Base-by-base conservation (phyloP, 2,888 invertebrate genomes). In the Yponomeuta evonymella region DNA sequence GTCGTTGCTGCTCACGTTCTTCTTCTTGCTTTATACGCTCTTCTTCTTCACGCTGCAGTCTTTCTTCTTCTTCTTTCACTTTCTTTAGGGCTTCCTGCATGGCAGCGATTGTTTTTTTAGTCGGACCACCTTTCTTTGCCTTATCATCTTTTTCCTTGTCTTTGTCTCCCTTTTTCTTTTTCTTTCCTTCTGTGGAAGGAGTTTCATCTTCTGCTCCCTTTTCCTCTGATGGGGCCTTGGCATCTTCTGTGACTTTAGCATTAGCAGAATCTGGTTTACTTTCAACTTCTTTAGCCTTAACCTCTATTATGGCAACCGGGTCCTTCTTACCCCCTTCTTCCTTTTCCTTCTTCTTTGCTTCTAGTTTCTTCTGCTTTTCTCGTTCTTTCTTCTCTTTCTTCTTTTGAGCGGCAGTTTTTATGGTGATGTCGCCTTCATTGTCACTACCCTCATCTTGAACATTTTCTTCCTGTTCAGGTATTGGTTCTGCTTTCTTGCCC, bases 51-150 rank as follows among this genome's bases (percentile, higher is more conserved):
- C 89, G 92, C 73, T 94, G 81, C 70, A 91, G 76, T 66, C 95
- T 93, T 82, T 98, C 98, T 83, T 98, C 97, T 77, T 98, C 97
- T 84, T 98, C 98, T 81, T 96, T 96, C 1, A 96, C 93, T 81
- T 97, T 97, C 79, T 96, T 96, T n/a, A 97, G 92, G 29, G 96
- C 96, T 85, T 98, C 98, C 87, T 98, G 97, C 97, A 98, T 98
- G 36, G 97, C 97, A 73, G 96, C 96, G 75, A 98, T 95, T 72
- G 96, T 95, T 80, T 96, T 96, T 78, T 96, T 97, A 15, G 96
- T 96, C 71, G 97, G 96, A 23, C 97, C 96, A 80, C 87, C 84
- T 81, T 93, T 94, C 78, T 93, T 94, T 73, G 94, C 93, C 76
- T 90, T 90, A 72, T 91, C 92, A 74, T 93, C 94, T 75, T 94